Evolutionary conservation across 2,797 vertebrate species (phyloP).

Genomic region (Pipistrellus nathusii): DNA sequence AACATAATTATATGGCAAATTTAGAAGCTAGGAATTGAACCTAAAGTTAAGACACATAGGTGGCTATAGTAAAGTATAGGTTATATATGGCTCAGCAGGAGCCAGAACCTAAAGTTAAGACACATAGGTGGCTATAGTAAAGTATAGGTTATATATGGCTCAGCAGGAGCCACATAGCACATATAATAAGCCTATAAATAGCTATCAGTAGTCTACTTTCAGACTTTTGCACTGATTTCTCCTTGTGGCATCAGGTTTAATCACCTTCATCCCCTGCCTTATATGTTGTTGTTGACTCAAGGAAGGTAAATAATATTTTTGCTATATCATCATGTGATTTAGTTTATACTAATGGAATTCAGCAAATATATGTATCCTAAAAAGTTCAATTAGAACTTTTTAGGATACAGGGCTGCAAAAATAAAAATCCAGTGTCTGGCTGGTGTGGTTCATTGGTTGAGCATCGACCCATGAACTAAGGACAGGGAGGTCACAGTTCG

Average conservation of each 20-base stretch:
- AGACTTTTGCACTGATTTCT: background rate
- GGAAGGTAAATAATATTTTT: constrained; percentile 26
- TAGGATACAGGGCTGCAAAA: background rate
- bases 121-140: background rate
- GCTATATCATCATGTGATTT: background rate
- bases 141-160: background rate
- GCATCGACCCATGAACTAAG: no score
- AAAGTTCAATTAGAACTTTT: background rate
- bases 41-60: background rate
- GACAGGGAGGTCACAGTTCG: no score
- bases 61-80: background rate
- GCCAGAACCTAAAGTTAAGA: constrained; percentile 18
- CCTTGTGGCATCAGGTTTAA: background rate
- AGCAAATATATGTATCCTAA: background rate
- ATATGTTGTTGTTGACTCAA: background rate
- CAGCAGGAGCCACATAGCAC: background rate
- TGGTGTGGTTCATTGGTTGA: no score
- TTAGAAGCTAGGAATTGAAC: background rate
- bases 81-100: background rate
- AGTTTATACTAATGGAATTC: background rate
- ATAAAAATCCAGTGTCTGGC: background rate
- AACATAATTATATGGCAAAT: constrained; percentile 32
- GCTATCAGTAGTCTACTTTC: background rate
- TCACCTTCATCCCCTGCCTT: background rate
- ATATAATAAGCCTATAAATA: background rate